phyloP scores from a whole-genome alignment of 2,113 vertebrate genomes.

The Oriolus oriolus region DNA sequence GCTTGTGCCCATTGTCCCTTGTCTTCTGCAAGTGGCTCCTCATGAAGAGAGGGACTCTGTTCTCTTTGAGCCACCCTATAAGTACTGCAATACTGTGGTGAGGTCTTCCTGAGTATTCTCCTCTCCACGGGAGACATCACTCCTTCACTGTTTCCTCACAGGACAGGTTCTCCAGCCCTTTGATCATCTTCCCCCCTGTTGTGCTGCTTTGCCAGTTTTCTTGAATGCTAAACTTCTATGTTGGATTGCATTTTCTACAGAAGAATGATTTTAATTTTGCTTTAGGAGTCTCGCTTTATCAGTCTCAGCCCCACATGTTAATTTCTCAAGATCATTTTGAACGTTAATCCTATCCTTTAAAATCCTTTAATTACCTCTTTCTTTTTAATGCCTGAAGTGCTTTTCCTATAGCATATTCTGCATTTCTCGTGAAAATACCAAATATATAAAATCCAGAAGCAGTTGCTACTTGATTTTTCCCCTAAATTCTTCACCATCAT shows the following conservation, averaged over 20 bases:
- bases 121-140: not conserved
- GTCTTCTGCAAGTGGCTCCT: not conserved
- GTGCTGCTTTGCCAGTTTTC: not conserved
- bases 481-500: not conserved
- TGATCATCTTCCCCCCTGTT: not conserved
- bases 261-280: not conserved
- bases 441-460: not conserved
- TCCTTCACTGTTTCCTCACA: not conserved
- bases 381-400: not conserved
- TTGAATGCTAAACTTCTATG: not conserved
- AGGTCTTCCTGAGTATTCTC: not conserved
- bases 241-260: not conserved
- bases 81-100: not conserved
- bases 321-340: not conserved
- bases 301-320: not conserved
- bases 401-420: not conserved
- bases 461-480: not conserved
- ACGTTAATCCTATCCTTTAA: not conserved
- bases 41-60: not conserved
- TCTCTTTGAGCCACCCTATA: not conserved
- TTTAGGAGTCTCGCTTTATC: not conserved
- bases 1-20: not conserved
- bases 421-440: not conserved
- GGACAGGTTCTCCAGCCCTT: not conserved
- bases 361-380: conserved; percentile 5